These are phyloP conservation scores for Conus betulinus DNA, from an alignment of 1,140 invertebrate species.

Conservation along the genomic window DNA sequence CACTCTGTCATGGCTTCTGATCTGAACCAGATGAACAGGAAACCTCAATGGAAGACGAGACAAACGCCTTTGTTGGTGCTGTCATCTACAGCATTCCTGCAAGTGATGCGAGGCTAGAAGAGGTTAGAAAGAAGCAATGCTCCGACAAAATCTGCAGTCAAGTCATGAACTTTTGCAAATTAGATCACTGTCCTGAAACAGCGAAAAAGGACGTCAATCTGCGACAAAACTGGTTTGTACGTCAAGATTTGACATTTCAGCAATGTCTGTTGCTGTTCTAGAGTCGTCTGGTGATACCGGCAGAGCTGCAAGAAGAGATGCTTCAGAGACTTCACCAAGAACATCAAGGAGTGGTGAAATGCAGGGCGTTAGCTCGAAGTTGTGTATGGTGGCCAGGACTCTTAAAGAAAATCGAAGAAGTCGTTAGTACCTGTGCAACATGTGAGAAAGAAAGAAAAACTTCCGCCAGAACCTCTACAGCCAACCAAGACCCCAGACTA, in stretches of 20 bases:
- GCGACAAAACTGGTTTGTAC: not conserved
- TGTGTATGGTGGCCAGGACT: conserved; percentile 21
- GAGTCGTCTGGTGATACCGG: conserved; percentile 2
- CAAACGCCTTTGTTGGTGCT: not conserved
- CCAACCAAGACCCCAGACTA: conserved; percentile 22
- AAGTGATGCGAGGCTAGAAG: not conserved
- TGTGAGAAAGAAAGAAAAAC: not conserved
- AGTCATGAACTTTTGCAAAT: conserved; percentile 8
- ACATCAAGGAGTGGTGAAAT: conserved; percentile 20
- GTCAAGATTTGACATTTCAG: not conserved
- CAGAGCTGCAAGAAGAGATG: conserved; percentile 11
- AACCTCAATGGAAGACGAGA: conserved; percentile 10
- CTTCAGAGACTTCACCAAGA: conserved; percentile 7
- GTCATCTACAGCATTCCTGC: not conserved
- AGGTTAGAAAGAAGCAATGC: conserved; percentile 22
- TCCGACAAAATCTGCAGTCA: not conserved
- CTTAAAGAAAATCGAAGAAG: not conserved
- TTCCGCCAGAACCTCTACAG: conserved; percentile 19
- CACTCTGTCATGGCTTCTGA: conserved; percentile 14
- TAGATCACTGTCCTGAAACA: not conserved
- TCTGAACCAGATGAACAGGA: not conserved
- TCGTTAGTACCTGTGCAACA: not conserved
- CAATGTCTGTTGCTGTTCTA: conserved; percentile 1
- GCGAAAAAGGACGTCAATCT: not conserved
- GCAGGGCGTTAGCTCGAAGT: conserved; percentile 12